Base-by-base conservation (phyloP, 2,888 invertebrate species). In the Leptothorax acervorum region DNA sequence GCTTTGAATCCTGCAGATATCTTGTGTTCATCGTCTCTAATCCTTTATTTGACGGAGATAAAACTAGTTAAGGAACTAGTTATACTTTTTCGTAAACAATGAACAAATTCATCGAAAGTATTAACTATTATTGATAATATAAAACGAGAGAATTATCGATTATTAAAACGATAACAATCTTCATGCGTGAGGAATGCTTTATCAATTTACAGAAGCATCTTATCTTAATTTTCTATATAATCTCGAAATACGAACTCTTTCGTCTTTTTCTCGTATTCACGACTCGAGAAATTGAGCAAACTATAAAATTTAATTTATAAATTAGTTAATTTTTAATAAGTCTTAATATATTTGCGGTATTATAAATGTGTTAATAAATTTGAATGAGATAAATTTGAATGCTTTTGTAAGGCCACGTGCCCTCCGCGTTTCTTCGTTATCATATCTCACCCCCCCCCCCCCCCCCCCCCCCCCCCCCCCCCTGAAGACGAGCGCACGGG, bases 381-480 rank as follows among this genome's bases (percentile, higher is more conserved):
- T 8, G 18, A 31, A 39, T 63, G 18, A 28, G 18, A 28, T 0
- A 39, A 39, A 76, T 76, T 65, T 23, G 6, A 63, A 11, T 35
- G 18, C 6, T 76, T 53, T 48, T 11, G 51, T 48, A 35, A 42
- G 15, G 39, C 45, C 65, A 65, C 42, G 51, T 65, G 39, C 39
- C n/a, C 23, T 28, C 28, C 23, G 31, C 28, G 9, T 9, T 60
- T 39, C 48, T n/a, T 55, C 28, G 42, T 68, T 71, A 60, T 79
- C 79, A 71, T 82, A 57, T 82, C 65, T 65, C 23, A 68, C 79
- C 53, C 62, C 15, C 28, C 31, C 23, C 23, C 23, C 23, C 23
- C 23, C 23, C 71, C 79, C 53, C 62, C 15, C 28, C 31, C 23
- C 23, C 23, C 23, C 23, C 23, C 23, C 71, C 79, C 48, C 62